Evolutionary conservation across 1,140 invertebrate genomes (phyloP).

Genomic region (Liolophura sinensis): DNA sequence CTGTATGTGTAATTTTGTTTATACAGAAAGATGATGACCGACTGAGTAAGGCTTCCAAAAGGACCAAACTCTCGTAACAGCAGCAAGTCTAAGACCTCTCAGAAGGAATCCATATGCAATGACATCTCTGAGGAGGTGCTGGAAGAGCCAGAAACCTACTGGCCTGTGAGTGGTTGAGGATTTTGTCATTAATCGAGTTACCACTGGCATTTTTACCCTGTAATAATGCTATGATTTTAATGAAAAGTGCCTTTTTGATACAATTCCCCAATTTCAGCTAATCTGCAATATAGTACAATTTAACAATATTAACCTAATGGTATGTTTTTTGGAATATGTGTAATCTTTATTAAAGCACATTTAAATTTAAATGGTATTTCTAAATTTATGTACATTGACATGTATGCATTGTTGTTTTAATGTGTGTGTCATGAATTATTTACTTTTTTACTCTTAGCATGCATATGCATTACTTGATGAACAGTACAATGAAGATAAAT

Average conservation of each 20-base stretch:
- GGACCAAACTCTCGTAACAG: slow-evolving; percentile 40
- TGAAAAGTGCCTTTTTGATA: too few species aligned
- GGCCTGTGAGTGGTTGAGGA: slow-evolving; percentile 14
- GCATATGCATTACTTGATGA: not conserved
- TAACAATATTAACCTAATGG: too few species aligned
- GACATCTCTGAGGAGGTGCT: not conserved
- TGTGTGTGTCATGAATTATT: too few species aligned
- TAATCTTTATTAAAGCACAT: too few species aligned
- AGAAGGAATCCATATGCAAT: slow-evolving; percentile 12
- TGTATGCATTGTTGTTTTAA: not conserved
- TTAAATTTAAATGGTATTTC: not conserved
- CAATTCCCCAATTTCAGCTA: too few species aligned
- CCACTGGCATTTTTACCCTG: too few species aligned
- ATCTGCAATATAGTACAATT: too few species aligned
- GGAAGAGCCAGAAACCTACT: slow-evolving; percentile 19
- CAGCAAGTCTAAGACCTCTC: slow-evolving; percentile 40
- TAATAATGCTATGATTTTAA: too few species aligned
- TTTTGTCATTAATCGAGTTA: not conserved
- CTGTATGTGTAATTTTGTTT: too few species aligned
- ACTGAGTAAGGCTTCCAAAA: slow-evolving; percentile 3
- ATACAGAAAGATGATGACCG: too few species aligned
- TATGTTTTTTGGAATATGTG: too few species aligned
- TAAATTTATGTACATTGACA: not conserved
- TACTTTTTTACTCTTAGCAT: not conserved
- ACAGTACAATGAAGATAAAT: slow-evolving; percentile 1